Evolutionary conservation across 1,140 invertebrate genomes (phyloP), one percentile per base, ranked within the genome.

Genomic region (Tetramorium parvispinum): DNA sequence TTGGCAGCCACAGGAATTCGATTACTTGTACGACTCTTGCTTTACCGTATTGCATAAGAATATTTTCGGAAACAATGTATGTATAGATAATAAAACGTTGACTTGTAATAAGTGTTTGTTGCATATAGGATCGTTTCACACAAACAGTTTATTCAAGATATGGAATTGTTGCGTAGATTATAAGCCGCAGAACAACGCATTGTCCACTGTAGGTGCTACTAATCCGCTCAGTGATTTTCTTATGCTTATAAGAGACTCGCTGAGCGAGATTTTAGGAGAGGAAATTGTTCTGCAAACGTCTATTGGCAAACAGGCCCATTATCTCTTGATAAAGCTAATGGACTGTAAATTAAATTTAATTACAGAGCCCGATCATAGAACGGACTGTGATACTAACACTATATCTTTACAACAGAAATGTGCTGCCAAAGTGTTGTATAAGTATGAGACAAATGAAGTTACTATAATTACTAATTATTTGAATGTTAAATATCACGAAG

Each of bases 161-260:
- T 95, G 95, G 95, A 95, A 94, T 63, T 94, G 87, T 85, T 91
- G 91, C 3, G 55, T 94, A 3, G 90, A 94, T 46, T 94, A 92
- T 27, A 83, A 92, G 66, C 73, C 65, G 24, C 59, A 85, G 57
- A 78, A 57, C 8, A 13, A 83, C n/a, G 32, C 49, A 10, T 70
- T 40, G 16, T 68, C 53, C n/a, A 86, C 71, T 18, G 55, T 88
- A 16, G 85, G 73, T 85, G 77, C 61, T 88, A 90, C 73, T 13
- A 63, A 91, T 68, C 91, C 94, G 0, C 85, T 95, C 27, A 70
- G 87, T 70, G 94, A 95, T 77, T 95, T 95, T 92, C 81, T 94
- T 55, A 66, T 90, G 43, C 89, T 93, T n/a, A 73, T 95, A 40
- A 93, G 89, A 86, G 86, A 90, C 49, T 90, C 85, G 10, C 85